Evolutionary conservation across 2,797 vertebrate species (phyloP), one percentile per base, ranked within the genome.

Genomic region (Ceryle rudis): DNA sequence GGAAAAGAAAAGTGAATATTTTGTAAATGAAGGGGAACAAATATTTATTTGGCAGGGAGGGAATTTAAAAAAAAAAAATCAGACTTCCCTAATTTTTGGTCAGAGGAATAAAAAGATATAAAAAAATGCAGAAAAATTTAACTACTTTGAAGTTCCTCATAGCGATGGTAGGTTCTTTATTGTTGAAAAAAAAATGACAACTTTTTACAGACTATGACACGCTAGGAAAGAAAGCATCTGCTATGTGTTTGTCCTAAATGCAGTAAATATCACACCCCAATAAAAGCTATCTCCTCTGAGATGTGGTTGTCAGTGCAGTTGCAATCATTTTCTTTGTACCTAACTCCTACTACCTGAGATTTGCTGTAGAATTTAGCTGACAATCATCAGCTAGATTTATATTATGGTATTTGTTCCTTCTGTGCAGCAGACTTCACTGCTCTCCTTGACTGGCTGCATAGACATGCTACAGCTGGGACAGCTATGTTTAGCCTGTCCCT

Each of bases 291-390:
- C 70, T 92, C 65, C 7, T 39, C 54, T 42, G 29, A 92, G 42
- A 89, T 22, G 46, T 75, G 17, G 23, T 16, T 96, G 90, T 69
- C 77, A 66, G 69, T 19, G 55, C 55, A 88, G 44, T 4, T 75
- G 61, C 35, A 95, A 74, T 81, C 0, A 51, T 74, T 64, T 85
- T 37, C 47, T 93, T 90, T 86, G 57, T 94, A 95, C 47, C 37
- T 88, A 78, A 78, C 77, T 95, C 85, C 85, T 70, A 84, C 89
- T 81, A 66, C 71, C 46, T 21, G n/a, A 93, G 73, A 90, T 75
- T 55, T 91, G 29, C 73, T 83, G 39, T 42, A 49, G 70, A 65
- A 83, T 69, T 86, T 54, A 83, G 57, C 69, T 88, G 87, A 69
- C 73, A 95, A 35, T 82, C 73, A 84, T 28, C 62, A 65, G 35